Conservation (phyloP, 2,113 vertebrate genomes). For the Rhadina sibilatrix region DNA sequence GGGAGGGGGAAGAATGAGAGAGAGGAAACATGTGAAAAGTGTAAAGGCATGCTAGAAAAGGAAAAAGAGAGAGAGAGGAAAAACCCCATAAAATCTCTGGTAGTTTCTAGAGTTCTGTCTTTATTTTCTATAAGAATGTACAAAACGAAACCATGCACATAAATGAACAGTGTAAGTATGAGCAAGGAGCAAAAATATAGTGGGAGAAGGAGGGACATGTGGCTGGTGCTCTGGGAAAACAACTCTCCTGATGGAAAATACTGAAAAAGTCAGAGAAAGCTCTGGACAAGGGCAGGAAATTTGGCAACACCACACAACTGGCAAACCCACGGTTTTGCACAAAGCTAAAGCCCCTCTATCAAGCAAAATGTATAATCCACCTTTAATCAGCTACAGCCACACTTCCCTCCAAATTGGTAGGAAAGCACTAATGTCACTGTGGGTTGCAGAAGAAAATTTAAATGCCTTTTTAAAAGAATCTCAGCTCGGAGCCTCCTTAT, state of each 20-base stretch:
- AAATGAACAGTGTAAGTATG: background rate
- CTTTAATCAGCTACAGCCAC: background rate
- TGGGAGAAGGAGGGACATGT: background rate
- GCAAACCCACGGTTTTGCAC: background rate
- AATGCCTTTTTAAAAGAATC: background rate
- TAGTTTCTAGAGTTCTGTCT: background rate
- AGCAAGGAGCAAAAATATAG: background rate
- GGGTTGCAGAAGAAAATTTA: background rate
- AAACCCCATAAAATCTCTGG: background rate
- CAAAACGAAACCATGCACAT: background rate
- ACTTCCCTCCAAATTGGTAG: background rate
- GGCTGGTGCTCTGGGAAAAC: background rate
- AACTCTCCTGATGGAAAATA: background rate
- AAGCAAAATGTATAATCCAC: background rate
- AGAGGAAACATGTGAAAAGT: background rate
- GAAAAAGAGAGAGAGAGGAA: background rate
- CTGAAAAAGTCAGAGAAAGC: background rate
- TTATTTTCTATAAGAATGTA: background rate
- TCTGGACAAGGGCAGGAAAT: background rate
- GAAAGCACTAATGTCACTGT: background rate
- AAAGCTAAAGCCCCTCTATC: background rate
- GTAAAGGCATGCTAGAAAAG: background rate
- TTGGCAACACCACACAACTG: background rate
- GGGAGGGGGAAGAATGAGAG: background rate
- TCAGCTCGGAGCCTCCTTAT: background rate